Evolutionary conservation across 2,888 invertebrate species (phyloP).

Genomic region (Ypsolopha scabrella): DNA sequence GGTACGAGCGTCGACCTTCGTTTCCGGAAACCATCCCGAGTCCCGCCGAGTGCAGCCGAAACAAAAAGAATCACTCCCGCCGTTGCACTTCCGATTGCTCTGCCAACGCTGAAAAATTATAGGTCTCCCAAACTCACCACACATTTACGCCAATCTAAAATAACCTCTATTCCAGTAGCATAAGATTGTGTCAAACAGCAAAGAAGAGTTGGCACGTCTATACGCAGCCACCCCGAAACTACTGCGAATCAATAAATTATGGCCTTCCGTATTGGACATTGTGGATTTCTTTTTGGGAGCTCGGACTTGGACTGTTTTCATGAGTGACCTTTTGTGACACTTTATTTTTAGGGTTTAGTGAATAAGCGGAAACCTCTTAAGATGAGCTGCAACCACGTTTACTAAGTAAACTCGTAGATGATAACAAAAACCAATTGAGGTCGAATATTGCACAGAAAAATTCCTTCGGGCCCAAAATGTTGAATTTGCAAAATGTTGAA

Average conservation of each 20-base stretch:
- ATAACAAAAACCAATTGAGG: too few relatives aligned
- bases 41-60: slow-evolving; percentile 43
- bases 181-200: too few relatives aligned
- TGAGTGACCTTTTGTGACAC: not conserved
- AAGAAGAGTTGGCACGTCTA: too few relatives aligned
- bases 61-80: slow-evolving; percentile 47
- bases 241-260: slow-evolving; percentile 38
- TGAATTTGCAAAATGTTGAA: too few relatives aligned
- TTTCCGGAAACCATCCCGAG: slow-evolving; percentile 62
- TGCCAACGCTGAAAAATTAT: slow-evolving; percentile 62
- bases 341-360: not conserved
- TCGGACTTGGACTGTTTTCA: not conserved
- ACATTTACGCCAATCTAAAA: too few relatives aligned
- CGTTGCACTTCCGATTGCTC: slow-evolving; percentile 62
- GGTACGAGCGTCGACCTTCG: slow-evolving; percentile 44
- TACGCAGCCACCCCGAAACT: slow-evolving; percentile 35
- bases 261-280: slow-evolving; percentile 1
- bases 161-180: too few relatives aligned
- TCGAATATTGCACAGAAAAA: too few relatives aligned
- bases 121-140: too few relatives aligned
- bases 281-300: slow-evolving; percentile 2
- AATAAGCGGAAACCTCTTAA: too few relatives aligned
- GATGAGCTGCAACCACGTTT: too few relatives aligned
- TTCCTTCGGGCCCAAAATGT: too few relatives aligned
- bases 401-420: too few relatives aligned